Conservation (phyloP, 2,113 vertebrate species). For the Dunckerocampus dactyliophorus region DNA sequence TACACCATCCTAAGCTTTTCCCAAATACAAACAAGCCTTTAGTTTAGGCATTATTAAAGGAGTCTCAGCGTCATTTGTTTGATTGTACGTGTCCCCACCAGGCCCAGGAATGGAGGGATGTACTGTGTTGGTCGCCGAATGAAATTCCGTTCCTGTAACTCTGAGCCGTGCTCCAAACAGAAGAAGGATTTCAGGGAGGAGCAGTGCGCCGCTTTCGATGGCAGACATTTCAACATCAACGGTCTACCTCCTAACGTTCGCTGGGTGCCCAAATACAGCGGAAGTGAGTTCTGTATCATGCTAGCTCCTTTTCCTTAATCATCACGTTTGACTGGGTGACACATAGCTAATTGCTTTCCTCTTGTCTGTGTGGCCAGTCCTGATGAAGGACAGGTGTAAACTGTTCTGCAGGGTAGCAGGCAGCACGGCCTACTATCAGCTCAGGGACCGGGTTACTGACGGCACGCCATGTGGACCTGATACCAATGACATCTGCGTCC, state of each 20-base stretch:
- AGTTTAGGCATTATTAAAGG: background rate
- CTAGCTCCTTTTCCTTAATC: background rate
- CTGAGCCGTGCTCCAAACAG: slow-evolving; percentile 87
- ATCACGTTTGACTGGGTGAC: background rate
- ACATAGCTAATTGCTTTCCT: background rate
- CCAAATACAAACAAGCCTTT: background rate
- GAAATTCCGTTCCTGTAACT: slow-evolving; percentile 98
- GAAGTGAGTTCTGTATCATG: slow-evolving; percentile 77
- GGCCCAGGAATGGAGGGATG: slow-evolving; percentile 89
- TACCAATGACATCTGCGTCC: slow-evolving; percentile 96
- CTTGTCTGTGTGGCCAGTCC: slow-evolving; percentile 70
- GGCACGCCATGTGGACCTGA: slow-evolving; percentile 95
- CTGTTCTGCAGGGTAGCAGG: slow-evolving; percentile 94
- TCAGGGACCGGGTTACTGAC: slow-evolving; percentile 92
- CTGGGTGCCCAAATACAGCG: slow-evolving; percentile 98
- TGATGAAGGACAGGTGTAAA: slow-evolving; percentile 98
- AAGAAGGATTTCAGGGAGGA: slow-evolving; percentile 94
- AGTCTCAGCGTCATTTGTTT: no score
- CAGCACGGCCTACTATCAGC: slow-evolving; percentile 94
- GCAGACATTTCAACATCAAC: slow-evolving; percentile 97
- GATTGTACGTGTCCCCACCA: slow-evolving; percentile 47
- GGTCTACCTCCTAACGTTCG: slow-evolving; percentile 90
- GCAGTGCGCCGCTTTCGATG: slow-evolving; percentile 88
- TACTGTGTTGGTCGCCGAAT: slow-evolving; percentile 95
- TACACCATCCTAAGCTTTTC: background rate